A percentile compares a stretch with the other conserved stretches of the same genome.
phyloP scores from a whole-genome alignment of 1,140 invertebrate species.

The Heliothis virescens region DNA sequence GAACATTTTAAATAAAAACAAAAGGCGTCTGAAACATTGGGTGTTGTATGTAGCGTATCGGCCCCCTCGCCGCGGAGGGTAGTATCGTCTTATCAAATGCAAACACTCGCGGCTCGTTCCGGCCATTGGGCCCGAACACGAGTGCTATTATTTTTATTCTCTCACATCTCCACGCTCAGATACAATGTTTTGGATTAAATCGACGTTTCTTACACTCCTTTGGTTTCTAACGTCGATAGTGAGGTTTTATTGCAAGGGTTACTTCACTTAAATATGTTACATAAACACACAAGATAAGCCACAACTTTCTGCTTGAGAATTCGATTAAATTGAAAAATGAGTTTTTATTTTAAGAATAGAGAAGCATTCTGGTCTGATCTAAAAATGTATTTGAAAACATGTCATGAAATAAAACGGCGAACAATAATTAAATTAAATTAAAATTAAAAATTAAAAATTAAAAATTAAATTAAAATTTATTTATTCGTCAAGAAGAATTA shows the following conservation, averaged over 20 bases:
- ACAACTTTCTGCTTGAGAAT: neutral
- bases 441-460: too few species aligned
- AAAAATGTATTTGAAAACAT: neutral
- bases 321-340: neutral
- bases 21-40: constrained; percentile 35
- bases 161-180: constrained; percentile 60
- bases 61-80: constrained; percentile 11
- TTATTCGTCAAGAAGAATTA: too few species aligned
- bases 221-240: constrained; percentile 50
- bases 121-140: constrained; percentile 74
- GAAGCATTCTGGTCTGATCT: too few species aligned
- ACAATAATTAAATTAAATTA: too few species aligned
- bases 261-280: constrained; percentile 31
- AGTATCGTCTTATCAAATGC: constrained; percentile 77
- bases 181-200: constrained; percentile 61
- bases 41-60: constrained; percentile 34
- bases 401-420: too few species aligned
- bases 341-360: neutral
- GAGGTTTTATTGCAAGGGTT: constrained; percentile 48
- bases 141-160: constrained; percentile 79
- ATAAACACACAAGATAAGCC: neutral
- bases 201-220: constrained; percentile 50
- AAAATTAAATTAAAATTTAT: too few species aligned
- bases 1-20: constrained; percentile 39
- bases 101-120: constrained; percentile 79